Evolutionary conservation across 2,797 vertebrate genomes (phyloP).

Genomic region (Myotis pilosus): DNA sequence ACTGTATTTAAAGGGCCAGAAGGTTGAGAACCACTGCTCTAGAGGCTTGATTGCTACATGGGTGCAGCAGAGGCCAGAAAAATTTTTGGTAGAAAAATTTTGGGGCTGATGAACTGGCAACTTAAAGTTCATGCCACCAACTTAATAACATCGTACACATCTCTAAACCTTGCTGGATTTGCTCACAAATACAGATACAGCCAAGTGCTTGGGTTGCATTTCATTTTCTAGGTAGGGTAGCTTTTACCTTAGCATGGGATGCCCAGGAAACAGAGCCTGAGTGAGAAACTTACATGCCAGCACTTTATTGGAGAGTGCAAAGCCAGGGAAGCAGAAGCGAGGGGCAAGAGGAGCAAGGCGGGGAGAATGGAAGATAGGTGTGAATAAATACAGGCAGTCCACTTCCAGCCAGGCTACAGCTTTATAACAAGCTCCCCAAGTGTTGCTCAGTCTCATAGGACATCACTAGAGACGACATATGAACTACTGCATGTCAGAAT

Average conservation of each 20-base stretch:
- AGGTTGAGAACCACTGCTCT: too few relatives aligned
- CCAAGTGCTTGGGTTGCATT: background rate
- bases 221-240: background rate
- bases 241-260: background rate
- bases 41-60: background rate
- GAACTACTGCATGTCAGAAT: background rate
- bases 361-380: background rate
- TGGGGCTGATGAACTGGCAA: background rate
- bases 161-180: background rate
- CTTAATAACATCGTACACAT: background rate
- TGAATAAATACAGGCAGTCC: background rate
- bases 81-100: background rate
- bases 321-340: background rate
- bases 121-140: background rate
- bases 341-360: background rate
- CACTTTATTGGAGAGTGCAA: background rate
- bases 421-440: background rate
- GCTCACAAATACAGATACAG: background rate
- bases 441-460: background rate
- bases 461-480: background rate
- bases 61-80: background rate
- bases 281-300: background rate
- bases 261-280: background rate
- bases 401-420: background rate
- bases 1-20: too few relatives aligned